Conservation (phyloP, 2,888 invertebrate genomes). For the Caenorhabditis sp. region DNA sequence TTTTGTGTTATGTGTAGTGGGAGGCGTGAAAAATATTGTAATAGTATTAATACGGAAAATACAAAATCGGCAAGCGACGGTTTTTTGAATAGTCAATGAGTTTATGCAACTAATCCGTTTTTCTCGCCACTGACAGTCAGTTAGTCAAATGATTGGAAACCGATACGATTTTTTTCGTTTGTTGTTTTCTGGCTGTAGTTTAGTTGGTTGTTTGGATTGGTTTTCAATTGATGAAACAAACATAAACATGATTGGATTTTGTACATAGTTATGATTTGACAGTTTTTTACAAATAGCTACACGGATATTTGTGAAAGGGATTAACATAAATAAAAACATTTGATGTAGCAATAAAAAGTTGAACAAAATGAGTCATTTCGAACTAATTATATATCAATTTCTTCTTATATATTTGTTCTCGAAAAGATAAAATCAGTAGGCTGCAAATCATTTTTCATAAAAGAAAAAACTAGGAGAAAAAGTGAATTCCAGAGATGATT, state of each 20-base stretch:
- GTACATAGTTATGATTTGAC: neutral
- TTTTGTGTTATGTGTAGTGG: neutral
- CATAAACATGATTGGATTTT: neutral
- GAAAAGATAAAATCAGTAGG: too few species aligned
- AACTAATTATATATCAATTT: too few species aligned
- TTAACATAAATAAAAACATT: neutral
- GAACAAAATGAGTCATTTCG: neutral
- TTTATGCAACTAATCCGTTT: slow-evolving; percentile 3
- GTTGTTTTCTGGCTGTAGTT: too few species aligned
- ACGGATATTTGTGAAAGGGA: neutral
- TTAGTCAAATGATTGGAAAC: neutral
- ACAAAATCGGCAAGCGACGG: neutral
- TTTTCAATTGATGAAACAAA: neutral
- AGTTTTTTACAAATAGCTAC: neutral
- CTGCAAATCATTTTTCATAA: too few species aligned
- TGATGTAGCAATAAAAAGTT: neutral
- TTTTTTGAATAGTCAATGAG: slow-evolving; percentile 9
- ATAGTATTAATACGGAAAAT: neutral
- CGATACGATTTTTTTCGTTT: neutral
- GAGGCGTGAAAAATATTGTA: neutral
- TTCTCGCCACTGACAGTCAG: neutral
- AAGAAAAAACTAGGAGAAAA: too few species aligned
- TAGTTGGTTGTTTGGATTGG: neutral
- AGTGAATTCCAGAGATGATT: too few species aligned
- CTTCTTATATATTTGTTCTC: too few species aligned